Percentiles rank a stretch among this genome's conserved stretches.
Evolutionary conservation across 1,140 invertebrate genomes (phyloP).

Genomic region (Drosophila serrata): DNA sequence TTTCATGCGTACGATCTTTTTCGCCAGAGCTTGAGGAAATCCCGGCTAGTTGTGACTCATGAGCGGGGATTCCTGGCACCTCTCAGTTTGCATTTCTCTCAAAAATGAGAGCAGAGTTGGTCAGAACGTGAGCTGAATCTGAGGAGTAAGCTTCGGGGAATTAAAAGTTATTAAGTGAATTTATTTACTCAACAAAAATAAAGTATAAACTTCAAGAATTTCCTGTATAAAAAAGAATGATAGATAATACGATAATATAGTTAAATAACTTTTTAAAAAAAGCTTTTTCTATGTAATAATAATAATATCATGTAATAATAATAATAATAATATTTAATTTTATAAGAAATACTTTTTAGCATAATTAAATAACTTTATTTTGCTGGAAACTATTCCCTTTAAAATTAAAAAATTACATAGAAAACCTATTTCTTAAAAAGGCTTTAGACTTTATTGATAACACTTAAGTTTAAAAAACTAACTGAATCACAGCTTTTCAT

Average conservation of each 20-base stretch:
- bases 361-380: no score
- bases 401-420: background rate
- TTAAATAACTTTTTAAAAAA: no score
- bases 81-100: slow-evolving; percentile 6
- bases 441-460: no score
- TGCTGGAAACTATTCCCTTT: background rate
- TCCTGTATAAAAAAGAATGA: no score
- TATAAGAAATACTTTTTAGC: no score
- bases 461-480: background rate
- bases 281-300: no score
- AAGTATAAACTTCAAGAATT: background rate
- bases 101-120: slow-evolving; percentile 5
- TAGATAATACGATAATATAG: no score
- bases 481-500: background rate
- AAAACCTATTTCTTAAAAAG: background rate
- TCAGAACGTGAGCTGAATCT: slow-evolving; percentile 13
- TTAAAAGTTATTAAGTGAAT: background rate
- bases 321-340: no score
- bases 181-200: background rate
- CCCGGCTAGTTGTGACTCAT: slow-evolving; percentile 38
- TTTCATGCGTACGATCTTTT: slow-evolving; percentile 21
- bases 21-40: slow-evolving; percentile 29
- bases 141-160: background rate
- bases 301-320: no score
- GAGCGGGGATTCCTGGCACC: slow-evolving; percentile 34